Base-by-base conservation (phyloP, 2,113 vertebrate species). In the Trochalopteron elliotii region DNA sequence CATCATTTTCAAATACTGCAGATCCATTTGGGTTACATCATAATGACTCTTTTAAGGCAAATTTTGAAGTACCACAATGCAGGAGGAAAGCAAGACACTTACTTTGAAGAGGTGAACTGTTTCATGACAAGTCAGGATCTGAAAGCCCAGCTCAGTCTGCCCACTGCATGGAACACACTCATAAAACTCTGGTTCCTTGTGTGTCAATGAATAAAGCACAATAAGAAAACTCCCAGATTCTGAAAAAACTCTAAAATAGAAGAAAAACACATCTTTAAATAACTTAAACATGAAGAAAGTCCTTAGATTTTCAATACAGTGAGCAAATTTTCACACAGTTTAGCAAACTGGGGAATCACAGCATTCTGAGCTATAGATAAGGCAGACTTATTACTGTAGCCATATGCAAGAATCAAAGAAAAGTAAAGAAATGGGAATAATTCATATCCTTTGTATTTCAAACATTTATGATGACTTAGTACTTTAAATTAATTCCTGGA, bases 151-250 rank as follows among this genome's bases (percentile, higher is more conserved):
- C 52, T 98, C 98, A 91, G 84, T 69, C 40, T 92, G 96, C n/a
- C 97, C 95, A 17, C 86, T 94, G 86, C 94, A 97, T 5, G 94
- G 97, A 70, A 97, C 83, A 28, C 99, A 99, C 95, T 99, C 98
- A 96, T 99, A 99, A 97, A 99, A 99, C 92, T 99, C 99, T 15
- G 99, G 98, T 55, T 98, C 97, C 90, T 98, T 98, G 97, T 99
- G 98, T 19, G 98, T 99, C 91, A 98, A 72, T 2, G 98, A 98
- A 94, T 99, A 99, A 61, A 99, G 96, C 60, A 99, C 98, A 53
- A 99, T 93, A 86, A 99, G 98, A 95, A 99, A 99, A 30, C 97
- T 93, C 20, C 98, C 97, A 27, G 96, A 98, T 93, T 99, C 99
- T 1, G 99, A 99, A 93, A 99, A 97, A 74, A 99, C 98, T 71